Conservation (phyloP, 2,888 invertebrate species). For the Caenorhabditis wallacei region DNA sequence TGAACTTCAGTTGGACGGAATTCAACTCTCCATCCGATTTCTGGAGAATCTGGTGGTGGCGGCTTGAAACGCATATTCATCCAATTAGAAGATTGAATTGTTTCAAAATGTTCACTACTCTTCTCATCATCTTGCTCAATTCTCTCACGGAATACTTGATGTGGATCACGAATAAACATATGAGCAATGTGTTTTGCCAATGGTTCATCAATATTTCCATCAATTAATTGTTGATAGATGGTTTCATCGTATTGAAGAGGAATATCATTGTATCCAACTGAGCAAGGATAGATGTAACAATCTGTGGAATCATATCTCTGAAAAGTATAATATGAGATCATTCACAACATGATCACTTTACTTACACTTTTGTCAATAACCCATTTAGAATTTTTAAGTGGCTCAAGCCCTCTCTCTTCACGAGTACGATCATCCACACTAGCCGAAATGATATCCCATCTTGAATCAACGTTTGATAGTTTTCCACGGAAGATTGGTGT, state of each 20-base stretch:
- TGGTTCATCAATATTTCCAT: constrained; percentile 93
- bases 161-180: constrained; percentile 96
- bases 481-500: constrained; percentile 92
- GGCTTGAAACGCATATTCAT: constrained; percentile 86
- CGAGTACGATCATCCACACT: constrained; percentile 96
- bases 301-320: constrained; percentile 95
- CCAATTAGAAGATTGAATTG: constrained; percentile 83
- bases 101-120: constrained; percentile 98
- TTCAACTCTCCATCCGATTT: constrained; percentile 99
- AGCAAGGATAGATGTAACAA: constrained; percentile 93
- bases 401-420: constrained; percentile 91
- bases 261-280: constrained; percentile 93
- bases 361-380: constrained; percentile 90
- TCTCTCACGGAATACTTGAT: constrained; percentile 92
- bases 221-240: constrained; percentile 88
- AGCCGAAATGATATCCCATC: constrained; percentile 97
- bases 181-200: constrained; percentile 97
- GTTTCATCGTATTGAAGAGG: constrained; percentile 85
- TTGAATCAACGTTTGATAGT: constrained; percentile 95
- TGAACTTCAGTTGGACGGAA: constrained; percentile 98
- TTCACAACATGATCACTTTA: not conserved
- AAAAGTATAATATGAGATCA: not conserved
- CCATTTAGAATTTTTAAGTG: constrained; percentile 87
- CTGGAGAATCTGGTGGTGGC: constrained; percentile 92
- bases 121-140: constrained; percentile 93